These are phyloP conservation scores for Pyrochroa serraticornis DNA, from an alignment of 2,888 invertebrate species.

Conservation along the genomic window DNA sequence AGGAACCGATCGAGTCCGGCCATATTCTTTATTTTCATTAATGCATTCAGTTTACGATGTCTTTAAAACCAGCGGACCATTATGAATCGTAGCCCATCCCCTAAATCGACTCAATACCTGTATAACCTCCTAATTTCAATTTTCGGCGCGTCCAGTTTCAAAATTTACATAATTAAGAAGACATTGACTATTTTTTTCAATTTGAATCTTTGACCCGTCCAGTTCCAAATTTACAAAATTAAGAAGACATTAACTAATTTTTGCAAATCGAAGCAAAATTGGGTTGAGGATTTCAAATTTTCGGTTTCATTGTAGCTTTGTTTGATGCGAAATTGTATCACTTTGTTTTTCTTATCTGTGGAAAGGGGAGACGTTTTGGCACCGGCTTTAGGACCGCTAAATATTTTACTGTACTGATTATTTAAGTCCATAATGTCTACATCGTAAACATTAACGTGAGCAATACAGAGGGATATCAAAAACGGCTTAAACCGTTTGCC, in stretches of 20 bases:
- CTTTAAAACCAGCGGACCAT: slow-evolving; percentile 26
- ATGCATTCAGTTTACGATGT: slow-evolving; percentile 31
- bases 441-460: slow-evolving; percentile 15
- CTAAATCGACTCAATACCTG: too few relatives aligned
- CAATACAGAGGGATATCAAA: slow-evolving; percentile 13
- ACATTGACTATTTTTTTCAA: too few relatives aligned
- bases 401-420: slow-evolving; percentile 11
- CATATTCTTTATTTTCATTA: slow-evolving; percentile 27
- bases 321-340: slow-evolving; percentile 2
- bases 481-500: slow-evolving; percentile 16
- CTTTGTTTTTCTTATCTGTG: slow-evolving; percentile 3
- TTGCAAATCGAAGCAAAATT: too few relatives aligned
- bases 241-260: too few relatives aligned
- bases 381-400: slow-evolving; percentile 13
- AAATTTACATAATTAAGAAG: too few relatives aligned
- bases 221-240: too few relatives aligned
- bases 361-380: slow-evolving; percentile 2
- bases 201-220: too few relatives aligned
- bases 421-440: slow-evolving; percentile 8
- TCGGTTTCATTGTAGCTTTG: too few relatives aligned
- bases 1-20: slow-evolving; percentile 1
- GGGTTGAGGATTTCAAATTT: too few relatives aligned
- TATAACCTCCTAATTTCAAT: too few relatives aligned
- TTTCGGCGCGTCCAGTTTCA: too few relatives aligned
- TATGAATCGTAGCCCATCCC: slow-evolving; percentile 30